These are phyloP conservation scores for Sandelia bainsii DNA, from an alignment of 2,797 vertebrate species.

Conservation along the genomic window DNA sequence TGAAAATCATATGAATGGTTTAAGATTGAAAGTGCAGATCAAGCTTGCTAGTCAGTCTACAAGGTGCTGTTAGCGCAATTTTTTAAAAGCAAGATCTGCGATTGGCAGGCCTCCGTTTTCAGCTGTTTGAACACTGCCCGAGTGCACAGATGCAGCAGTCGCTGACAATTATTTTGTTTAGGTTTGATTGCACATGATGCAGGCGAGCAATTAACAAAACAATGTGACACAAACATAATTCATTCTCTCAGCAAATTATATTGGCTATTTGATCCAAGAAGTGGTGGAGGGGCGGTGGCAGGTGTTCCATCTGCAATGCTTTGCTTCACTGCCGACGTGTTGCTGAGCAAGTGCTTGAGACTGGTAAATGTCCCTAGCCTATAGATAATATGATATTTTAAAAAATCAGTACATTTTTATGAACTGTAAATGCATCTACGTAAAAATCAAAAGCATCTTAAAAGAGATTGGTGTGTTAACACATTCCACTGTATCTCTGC, in stretches of 20 bases:
- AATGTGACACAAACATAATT: slow-evolving; percentile 57
- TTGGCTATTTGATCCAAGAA: slow-evolving; percentile 48
- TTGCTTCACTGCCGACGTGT: slow-evolving; percentile 24
- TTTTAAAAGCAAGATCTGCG: slow-evolving; percentile 6
- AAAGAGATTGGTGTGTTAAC: background rate
- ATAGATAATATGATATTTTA: background rate
- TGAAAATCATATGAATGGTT: slow-evolving; percentile 30
- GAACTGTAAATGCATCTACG: background rate
- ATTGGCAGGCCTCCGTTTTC: slow-evolving; percentile 26
- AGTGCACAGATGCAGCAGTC: slow-evolving; percentile 58
- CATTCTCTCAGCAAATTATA: slow-evolving; percentile 41
- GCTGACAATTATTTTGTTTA: slow-evolving; percentile 64
- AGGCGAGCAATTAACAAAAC: slow-evolving; percentile 66
- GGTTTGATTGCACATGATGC: slow-evolving; percentile 67
- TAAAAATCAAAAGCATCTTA: background rate
- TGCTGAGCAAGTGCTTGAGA: slow-evolving; percentile 15
- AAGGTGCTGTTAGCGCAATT: slow-evolving; percentile 12
- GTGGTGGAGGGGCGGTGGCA: slow-evolving; percentile 12
- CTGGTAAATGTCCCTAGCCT: background rate
- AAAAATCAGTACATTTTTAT: background rate
- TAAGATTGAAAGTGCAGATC: slow-evolving; percentile 15
- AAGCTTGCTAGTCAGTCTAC: background rate
- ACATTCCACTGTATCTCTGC: slow-evolving; percentile 11
- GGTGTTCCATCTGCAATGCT: slow-evolving; percentile 47
- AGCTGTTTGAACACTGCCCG: slow-evolving; percentile 32